These are phyloP conservation scores for Tragulus kanchil DNA, from an alignment of 2,113 vertebrate genomes.

Conservation along the genomic window DNA sequence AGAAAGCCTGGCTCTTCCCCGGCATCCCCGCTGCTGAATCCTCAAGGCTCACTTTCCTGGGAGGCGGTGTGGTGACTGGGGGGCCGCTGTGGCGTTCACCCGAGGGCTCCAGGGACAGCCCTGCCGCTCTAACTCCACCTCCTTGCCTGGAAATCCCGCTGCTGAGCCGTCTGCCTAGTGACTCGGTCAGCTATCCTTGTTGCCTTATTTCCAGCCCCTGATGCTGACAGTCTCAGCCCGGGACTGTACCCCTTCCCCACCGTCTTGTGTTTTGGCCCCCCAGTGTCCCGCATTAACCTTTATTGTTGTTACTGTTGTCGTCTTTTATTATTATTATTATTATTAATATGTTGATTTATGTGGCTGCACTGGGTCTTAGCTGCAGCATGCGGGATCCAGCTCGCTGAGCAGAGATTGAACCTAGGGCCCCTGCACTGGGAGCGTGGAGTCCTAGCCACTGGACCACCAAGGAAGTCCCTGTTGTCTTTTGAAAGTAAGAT, in stretches of 20 bases:
- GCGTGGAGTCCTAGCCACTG: too few species aligned
- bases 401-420: too few species aligned
- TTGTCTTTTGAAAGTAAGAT: neutral
- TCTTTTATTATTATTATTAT: too few species aligned
- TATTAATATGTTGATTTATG: too few species aligned
- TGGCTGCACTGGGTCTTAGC: too few species aligned
- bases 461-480: too few species aligned
- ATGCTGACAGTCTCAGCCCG: neutral
- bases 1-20: neutral
- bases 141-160: neutral
- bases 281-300: neutral
- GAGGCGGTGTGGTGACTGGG: neutral
- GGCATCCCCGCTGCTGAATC: neutral
- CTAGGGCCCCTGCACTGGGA: too few species aligned
- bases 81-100: neutral
- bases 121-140: neutral
- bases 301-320: neutral
- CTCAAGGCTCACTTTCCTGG: neutral
- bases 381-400: too few species aligned
- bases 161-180: neutral
- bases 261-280: neutral
- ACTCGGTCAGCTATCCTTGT: neutral
- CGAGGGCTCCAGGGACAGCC: neutral
- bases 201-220: neutral
- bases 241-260: neutral